These are phyloP conservation scores for Napeogenes inachia DNA, from an alignment of 2,888 invertebrate species.

Conservation along the genomic window DNA sequence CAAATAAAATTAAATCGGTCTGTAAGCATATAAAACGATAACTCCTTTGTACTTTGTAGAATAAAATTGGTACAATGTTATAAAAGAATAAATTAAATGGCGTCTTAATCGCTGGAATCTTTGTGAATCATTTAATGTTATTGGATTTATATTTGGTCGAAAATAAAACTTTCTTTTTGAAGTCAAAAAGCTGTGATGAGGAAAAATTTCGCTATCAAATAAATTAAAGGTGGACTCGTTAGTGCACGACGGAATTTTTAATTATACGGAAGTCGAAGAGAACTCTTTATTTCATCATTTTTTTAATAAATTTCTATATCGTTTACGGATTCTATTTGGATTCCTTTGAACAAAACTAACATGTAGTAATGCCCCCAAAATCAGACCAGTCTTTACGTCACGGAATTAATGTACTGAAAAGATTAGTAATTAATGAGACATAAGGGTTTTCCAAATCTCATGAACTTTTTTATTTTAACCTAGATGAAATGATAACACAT, in stretches of 20 bases:
- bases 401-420: no score
- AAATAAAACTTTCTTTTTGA: not conserved
- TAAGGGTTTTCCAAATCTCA: no score
- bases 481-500: no score
- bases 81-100: conserved; percentile 4
- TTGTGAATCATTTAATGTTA: conserved; percentile 1
- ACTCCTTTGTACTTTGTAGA: conserved; percentile 5
- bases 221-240: conserved; percentile 52
- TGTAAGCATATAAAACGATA: conserved; percentile 1
- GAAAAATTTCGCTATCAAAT: conserved; percentile 38
- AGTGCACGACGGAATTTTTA: conserved; percentile 53
- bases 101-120: conserved; percentile 1
- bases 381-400: no score
- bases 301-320: conserved; percentile 28
- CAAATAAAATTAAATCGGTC: conserved; percentile 4
- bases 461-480: no score
- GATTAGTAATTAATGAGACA: no score
- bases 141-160: conserved; percentile 4
- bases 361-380: no score
- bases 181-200: conserved; percentile 5
- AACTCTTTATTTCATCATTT: conserved; percentile 24
- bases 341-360: not conserved
- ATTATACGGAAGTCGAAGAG: conserved; percentile 52
- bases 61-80: not conserved
- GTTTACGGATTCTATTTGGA: conserved; percentile 15